Conservation (phyloP, 2,888 invertebrate species). For the Heliconius charithonia region DNA sequence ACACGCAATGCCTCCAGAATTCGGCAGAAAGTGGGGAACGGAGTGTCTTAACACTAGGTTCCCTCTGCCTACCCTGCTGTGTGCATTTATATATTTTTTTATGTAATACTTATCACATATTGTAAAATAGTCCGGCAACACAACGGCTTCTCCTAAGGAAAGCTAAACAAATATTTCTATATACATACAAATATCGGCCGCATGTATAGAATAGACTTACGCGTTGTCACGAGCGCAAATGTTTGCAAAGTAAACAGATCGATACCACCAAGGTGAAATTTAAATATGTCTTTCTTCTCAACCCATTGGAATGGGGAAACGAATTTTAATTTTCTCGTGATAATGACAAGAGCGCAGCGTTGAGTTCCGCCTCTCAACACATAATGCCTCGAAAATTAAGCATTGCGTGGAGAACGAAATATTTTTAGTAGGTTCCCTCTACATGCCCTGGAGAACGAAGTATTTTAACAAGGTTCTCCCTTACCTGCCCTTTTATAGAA, state of each 20-base stretch:
- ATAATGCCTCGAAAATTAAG: neutral
- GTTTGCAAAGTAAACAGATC: neutral
- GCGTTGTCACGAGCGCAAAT: neutral
- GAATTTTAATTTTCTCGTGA: neutral
- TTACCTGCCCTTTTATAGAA: neutral
- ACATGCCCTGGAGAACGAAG: too few relatives aligned
- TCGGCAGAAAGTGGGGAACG: too few relatives aligned
- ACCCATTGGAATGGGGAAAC: neutral
- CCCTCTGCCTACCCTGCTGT: too few relatives aligned
- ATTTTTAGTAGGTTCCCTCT: neutral
- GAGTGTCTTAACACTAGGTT: too few relatives aligned
- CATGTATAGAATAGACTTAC: neutral
- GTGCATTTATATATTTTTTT: too few relatives aligned
- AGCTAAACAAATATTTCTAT: neutral
- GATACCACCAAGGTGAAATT: neutral
- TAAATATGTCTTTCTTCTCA: neutral
- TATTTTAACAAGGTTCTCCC: neutral
- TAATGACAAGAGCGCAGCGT: neutral
- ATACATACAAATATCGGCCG: neutral
- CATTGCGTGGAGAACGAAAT: neutral
- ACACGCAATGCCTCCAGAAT: too few relatives aligned
- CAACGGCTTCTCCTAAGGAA: neutral
- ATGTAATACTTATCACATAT: neutral
- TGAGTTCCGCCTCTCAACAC: neutral
- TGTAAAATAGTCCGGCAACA: slow-evolving; percentile 1